Evolutionary conservation across 1,140 invertebrate genomes (phyloP).

Genomic region (Diploscapter pachys): DNA sequence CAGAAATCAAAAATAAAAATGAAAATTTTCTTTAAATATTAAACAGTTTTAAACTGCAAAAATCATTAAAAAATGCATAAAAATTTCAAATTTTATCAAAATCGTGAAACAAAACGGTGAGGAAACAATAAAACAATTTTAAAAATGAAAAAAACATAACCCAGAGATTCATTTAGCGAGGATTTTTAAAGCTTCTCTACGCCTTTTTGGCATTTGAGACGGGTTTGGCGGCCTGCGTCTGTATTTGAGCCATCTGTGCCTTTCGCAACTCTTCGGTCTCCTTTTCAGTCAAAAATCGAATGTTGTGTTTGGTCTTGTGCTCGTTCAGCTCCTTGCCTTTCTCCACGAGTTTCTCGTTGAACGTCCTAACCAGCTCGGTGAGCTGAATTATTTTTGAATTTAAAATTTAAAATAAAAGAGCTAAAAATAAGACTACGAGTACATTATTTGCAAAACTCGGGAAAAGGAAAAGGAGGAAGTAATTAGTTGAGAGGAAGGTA

Average conservation of each 20-base stretch:
- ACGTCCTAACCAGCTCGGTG: background rate
- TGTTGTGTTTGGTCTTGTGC: conserved; percentile 33
- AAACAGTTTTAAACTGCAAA: no score
- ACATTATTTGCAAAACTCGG: background rate
- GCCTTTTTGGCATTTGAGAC: conserved; percentile 2
- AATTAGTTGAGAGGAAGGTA: background rate
- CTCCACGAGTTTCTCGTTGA: conserved; percentile 29
- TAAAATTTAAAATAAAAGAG: background rate
- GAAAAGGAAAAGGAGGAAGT: background rate
- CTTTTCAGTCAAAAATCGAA: conserved; percentile 30
- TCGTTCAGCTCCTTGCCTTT: conserved; percentile 34
- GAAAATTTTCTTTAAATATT: no score
- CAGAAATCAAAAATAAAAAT: background rate
- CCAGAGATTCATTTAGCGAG: background rate
- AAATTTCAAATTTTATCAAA: background rate
- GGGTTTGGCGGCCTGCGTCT: conserved; percentile 7
- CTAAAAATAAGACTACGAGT: background rate
- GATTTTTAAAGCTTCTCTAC: background rate
- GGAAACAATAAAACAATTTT: conserved; percentile 5
- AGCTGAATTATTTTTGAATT: conserved; percentile 11
- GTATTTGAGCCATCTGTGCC: conserved; percentile 1
- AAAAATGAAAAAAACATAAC: background rate
- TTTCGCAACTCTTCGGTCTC: conserved; percentile 17
- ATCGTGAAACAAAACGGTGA: conserved; percentile 2
- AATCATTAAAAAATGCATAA: background rate